Evolutionary conservation across 2,888 invertebrate species (phyloP), one percentile per base, ranked within the genome.

Genomic region (Glaucopsyche alexis): DNA sequence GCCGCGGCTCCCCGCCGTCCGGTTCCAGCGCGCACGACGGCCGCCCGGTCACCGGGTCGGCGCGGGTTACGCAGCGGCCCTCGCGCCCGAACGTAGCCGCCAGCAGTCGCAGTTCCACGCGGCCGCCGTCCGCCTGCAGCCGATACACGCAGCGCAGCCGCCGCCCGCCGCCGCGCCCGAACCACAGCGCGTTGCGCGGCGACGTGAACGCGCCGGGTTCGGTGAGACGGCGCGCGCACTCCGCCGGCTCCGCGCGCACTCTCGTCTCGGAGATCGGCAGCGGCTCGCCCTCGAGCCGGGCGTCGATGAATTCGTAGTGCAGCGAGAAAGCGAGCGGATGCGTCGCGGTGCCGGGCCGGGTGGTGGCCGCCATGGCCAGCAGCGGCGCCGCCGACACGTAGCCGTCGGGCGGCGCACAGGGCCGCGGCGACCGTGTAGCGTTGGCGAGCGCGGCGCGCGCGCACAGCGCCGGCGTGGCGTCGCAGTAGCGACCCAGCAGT

Each of bases 241-340:
- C 88, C 0, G 80, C 75, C 11, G 91, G 91, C 72, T 79, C 81
- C 7, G 84, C 85, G 50, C 87, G 89, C 14, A 83, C 83, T 8
- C 89, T 87, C 45, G 81, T 81, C 5, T 79, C 83, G 7, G 81
- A 82, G 0, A 78, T 80, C 1, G 93, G 88, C 94, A 95, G 94
- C 9, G 93, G 88, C 75, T 94, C 95, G 14, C 97, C 97, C 47
- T 95, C 96, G 76, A 96, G 94, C 60, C 96, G 93, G 2, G 97
- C 97, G 83, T 97, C 97, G 38, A 97, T 95, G 83, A 97, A 97
- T 87, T 97, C 97, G 85, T 97, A 97, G 80, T 96, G 96, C 70
- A 96, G 84, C 72, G 94, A 91, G 84, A 96, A 96, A 9, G 94
- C 93, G 3, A 96, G 95, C 6, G 96, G 97, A 81, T 97, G 96